These are phyloP conservation scores for Ailurus styani DNA, from an alignment of 2,113 vertebrate genomes.

Conservation along the genomic window DNA sequence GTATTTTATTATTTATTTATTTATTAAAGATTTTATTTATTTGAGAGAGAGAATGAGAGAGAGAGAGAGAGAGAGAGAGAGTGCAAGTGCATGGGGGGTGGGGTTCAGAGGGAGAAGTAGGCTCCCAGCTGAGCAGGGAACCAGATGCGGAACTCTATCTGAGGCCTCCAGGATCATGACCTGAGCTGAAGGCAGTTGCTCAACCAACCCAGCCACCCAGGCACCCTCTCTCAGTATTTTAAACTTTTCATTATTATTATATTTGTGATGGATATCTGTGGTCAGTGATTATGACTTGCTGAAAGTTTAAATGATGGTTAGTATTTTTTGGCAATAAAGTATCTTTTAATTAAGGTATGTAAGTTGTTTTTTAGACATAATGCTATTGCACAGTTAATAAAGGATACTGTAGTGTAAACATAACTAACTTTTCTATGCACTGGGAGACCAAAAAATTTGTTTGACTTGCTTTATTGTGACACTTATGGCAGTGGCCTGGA, in stretches of 20 bases:
- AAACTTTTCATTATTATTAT: background rate
- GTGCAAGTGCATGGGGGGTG: too few species aligned
- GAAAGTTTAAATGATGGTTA: background rate
- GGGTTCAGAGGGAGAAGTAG: too few species aligned
- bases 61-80: too few species aligned
- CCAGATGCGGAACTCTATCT: too few species aligned
- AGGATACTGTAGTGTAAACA: background rate
- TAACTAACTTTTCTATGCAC: background rate
- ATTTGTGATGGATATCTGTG: background rate
- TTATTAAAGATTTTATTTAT: too few species aligned
- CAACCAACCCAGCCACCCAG: too few species aligned
- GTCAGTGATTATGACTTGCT: background rate
- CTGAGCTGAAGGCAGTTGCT: too few species aligned
- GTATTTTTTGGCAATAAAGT: background rate
- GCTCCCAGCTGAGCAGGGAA: too few species aligned
- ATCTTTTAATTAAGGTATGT: background rate
- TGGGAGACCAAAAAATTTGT: background rate
- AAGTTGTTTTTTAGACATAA: background rate
- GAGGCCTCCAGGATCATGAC: too few species aligned
- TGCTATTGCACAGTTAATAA: background rate
- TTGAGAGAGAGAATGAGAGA: too few species aligned
- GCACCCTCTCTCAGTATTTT: background rate
- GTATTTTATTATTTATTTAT: too few species aligned
- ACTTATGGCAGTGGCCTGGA: background rate
- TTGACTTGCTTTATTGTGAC: background rate